Conservation (phyloP, 2,888 invertebrate species). For the Hemistola chrysoprasaria region DNA sequence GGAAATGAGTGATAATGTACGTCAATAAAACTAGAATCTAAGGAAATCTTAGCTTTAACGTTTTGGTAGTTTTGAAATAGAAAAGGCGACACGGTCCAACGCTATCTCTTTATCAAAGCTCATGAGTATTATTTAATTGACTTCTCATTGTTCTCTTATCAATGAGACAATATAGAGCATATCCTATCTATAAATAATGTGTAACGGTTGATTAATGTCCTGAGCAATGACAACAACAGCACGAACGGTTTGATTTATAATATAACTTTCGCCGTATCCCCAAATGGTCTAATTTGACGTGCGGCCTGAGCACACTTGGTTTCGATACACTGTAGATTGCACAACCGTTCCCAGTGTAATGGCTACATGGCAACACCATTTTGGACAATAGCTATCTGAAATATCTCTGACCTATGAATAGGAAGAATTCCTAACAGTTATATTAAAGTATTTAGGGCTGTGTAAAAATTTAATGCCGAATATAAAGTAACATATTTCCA, state of each 20-base stretch:
- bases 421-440: conserved; percentile 50
- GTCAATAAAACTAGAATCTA: too few species aligned
- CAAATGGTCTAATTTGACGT: conserved; percentile 67
- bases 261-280: conserved; percentile 64
- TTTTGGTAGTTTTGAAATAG: too few species aligned
- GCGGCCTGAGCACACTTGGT: conserved; percentile 40
- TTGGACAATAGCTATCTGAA: conserved; percentile 27
- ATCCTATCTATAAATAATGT: conserved; percentile 31
- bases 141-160: conserved; percentile 31
- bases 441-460: conserved; percentile 37
- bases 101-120: conserved; percentile 27
- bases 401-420: conserved; percentile 44
- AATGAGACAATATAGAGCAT: conserved; percentile 29
- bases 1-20: too few species aligned
- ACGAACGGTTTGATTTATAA: conserved; percentile 62
- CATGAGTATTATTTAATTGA: conserved; percentile 28
- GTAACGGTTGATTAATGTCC: conserved; percentile 49
- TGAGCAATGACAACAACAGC: conserved; percentile 51
- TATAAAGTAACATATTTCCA: conserved; percentile 20
- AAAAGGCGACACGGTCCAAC: conserved; percentile 4
- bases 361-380: conserved; percentile 15
- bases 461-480: conserved; percentile 17
- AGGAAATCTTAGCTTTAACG: too few species aligned
- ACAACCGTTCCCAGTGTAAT: conserved; percentile 30
- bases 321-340: conserved; percentile 30